These are phyloP conservation scores for Drosophila novamexicana DNA, from an alignment of 1,140 invertebrate genomes.

Conservation along the genomic window DNA sequence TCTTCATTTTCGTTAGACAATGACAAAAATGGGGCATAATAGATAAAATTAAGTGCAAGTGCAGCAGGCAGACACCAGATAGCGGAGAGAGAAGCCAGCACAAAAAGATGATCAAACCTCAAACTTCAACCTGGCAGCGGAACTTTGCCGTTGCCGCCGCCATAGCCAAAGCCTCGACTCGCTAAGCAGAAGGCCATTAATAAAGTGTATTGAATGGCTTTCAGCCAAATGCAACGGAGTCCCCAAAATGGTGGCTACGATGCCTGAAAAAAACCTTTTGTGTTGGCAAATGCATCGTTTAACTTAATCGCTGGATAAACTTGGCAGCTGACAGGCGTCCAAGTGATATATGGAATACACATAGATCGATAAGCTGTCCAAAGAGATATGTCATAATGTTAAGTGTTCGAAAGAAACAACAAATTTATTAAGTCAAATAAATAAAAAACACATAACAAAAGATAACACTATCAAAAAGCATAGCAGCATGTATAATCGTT, in stretches of 20 bases:
- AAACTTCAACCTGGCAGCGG: not conserved
- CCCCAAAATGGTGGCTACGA: constrained; percentile 22
- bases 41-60: constrained; percentile 82
- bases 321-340: constrained; percentile 28
- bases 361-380: constrained; percentile 7
- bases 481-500: too few species aligned
- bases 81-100: not conserved
- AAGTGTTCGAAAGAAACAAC: not conserved
- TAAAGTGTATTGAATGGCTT: constrained; percentile 74
- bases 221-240: constrained; percentile 37
- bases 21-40: constrained; percentile 75
- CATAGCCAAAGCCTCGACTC: constrained; percentile 8
- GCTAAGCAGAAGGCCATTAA: constrained; percentile 67
- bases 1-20: constrained; percentile 81
- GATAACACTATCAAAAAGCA: too few species aligned
- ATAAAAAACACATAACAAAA: not conserved
- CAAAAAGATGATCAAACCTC: not conserved
- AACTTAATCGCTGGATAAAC: constrained; percentile 16
- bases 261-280: constrained; percentile 19
- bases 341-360: constrained; percentile 26
- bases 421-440: not conserved
- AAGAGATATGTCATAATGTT: constrained; percentile 4
- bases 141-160: not conserved
- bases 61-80: constrained; percentile 67
- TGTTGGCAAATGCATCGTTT: constrained; percentile 22